Evolutionary conservation across 1,140 invertebrate genomes (phyloP).

Genomic region (Drosophila bocqueti): DNA sequence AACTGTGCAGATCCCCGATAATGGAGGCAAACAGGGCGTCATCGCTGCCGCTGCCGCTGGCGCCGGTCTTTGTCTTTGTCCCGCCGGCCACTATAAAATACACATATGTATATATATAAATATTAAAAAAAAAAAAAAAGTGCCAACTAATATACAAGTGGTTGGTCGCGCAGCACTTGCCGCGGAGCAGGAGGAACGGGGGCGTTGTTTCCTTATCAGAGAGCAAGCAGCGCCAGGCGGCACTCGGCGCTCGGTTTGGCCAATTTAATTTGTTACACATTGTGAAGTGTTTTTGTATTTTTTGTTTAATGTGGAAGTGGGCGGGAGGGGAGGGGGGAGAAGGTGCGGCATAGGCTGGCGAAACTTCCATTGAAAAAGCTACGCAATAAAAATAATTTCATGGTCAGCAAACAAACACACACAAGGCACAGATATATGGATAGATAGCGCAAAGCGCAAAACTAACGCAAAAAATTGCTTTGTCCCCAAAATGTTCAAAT

Average conservation of each 20-base stretch:
- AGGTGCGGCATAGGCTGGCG: conserved; percentile 2
- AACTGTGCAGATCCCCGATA: conserved; percentile 52
- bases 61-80: conserved; percentile 61
- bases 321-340: neutral
- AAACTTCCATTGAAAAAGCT: conserved; percentile 43
- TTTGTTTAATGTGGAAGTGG: neutral
- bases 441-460: conserved; percentile 34
- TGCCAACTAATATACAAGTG: conserved; percentile 26
- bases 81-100: conserved; percentile 30
- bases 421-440: conserved; percentile 12
- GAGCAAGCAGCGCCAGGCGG: conserved; percentile 20
- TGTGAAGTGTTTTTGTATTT: conserved; percentile 25
- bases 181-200: too few species aligned
- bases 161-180: neutral
- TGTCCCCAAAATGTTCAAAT: conserved; percentile 57
- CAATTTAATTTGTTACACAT: conserved; percentile 66
- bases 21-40: conserved; percentile 61
- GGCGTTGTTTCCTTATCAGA: conserved; percentile 35
- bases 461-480: conserved; percentile 62
- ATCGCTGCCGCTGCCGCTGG: conserved; percentile 48
- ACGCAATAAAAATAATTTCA: conserved; percentile 74
- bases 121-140: conserved; percentile 8
- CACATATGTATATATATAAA: neutral
- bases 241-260: conserved; percentile 25
- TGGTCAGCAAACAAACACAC: conserved; percentile 61